phyloP scores from a whole-genome alignment of 2,113 vertebrate species.

The Labeo catla region DNA sequence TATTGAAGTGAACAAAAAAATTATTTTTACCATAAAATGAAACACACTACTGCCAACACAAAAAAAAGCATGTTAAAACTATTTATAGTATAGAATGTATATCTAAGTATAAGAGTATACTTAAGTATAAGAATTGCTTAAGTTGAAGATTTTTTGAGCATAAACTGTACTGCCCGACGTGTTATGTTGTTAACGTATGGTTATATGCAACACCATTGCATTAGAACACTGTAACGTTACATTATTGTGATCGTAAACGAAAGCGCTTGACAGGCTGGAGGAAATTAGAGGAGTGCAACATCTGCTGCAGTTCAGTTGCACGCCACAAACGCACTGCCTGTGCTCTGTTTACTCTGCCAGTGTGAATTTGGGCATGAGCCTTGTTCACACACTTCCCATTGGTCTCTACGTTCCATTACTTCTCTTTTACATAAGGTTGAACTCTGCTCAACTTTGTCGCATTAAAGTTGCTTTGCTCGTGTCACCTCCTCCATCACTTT shows the following conservation, averaged over 20 bases:
- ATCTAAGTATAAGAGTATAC: too few species aligned
- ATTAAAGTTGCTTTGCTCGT: background rate
- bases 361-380: background rate
- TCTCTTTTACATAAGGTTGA: background rate
- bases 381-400: background rate
- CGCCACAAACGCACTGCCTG: background rate
- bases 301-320: background rate
- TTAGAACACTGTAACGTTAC: background rate
- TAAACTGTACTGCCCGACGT: background rate
- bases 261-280: background rate
- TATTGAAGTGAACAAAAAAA: too few species aligned
- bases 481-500: background rate
- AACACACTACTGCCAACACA: too few species aligned
- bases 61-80: too few species aligned
- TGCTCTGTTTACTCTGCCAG: background rate
- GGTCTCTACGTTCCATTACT: background rate
- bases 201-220: background rate
- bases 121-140: too few species aligned
- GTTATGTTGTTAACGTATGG: background rate
- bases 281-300: background rate
- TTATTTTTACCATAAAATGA: too few species aligned
- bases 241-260: background rate
- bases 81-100: too few species aligned
- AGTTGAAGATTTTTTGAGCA: too few species aligned
- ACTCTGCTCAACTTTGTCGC: background rate